phyloP scores from a whole-genome alignment of 2,888 invertebrate genomes.

The Phymatocera aterrima region DNA sequence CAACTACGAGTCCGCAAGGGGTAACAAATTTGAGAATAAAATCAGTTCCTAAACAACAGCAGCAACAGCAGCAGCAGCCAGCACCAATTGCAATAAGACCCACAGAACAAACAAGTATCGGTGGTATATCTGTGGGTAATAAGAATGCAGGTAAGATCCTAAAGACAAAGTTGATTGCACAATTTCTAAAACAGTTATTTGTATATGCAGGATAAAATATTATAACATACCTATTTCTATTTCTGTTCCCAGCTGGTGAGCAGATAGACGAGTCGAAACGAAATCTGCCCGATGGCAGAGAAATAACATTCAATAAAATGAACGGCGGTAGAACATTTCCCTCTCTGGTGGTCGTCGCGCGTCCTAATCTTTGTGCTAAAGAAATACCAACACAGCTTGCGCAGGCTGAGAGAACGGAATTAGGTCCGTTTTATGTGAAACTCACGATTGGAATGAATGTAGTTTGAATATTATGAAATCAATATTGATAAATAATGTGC shows the following conservation, averaged over 20 bases:
- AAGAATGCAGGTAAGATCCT: slow-evolving; percentile 64
- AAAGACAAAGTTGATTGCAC: background rate
- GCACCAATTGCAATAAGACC: slow-evolving; percentile 79
- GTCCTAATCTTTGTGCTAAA: slow-evolving; percentile 86
- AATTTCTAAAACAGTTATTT: background rate
- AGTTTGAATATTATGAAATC: background rate
- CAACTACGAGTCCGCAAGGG: slow-evolving; percentile 61
- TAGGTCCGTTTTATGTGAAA: slow-evolving; percentile 69
- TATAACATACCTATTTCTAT: background rate
- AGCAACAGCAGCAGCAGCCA: slow-evolving; percentile 64
- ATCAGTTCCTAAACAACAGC: slow-evolving; percentile 55
- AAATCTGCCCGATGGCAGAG: slow-evolving; percentile 82
- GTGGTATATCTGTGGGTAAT: slow-evolving; percentile 78
- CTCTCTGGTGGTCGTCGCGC: slow-evolving; percentile 89
- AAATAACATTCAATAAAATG: slow-evolving; percentile 86
- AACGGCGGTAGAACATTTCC: slow-evolving; percentile 91
- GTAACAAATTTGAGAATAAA: slow-evolving; percentile 65
- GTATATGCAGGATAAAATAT: background rate
- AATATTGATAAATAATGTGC: background rate
- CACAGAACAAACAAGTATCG: slow-evolving; percentile 84
- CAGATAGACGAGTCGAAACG: slow-evolving; percentile 77
- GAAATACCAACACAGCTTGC: slow-evolving; percentile 74
- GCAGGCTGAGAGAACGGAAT: slow-evolving; percentile 71
- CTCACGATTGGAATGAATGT: background rate
- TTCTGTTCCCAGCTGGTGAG: slow-evolving; percentile 66